Conservation (phyloP, 1,140 invertebrate species). For the Oncopeltus fasciatus region DNA sequence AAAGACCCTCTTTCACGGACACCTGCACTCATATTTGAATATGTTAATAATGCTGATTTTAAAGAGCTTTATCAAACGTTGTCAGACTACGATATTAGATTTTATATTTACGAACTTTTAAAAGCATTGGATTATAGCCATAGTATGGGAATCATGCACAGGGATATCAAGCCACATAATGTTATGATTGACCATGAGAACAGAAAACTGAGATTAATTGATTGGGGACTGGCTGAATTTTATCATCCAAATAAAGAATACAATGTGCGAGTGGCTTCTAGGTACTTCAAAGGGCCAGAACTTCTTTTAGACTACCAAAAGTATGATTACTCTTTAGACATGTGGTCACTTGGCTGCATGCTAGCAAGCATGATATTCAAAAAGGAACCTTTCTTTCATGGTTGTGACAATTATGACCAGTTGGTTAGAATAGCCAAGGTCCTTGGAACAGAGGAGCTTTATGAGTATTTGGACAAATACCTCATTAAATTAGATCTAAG, state of each 20-base stretch:
- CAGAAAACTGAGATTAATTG: conserved; percentile 92
- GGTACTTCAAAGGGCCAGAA: conserved; percentile 97
- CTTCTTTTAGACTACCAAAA: conserved; percentile 94
- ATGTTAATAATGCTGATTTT: conserved; percentile 99
- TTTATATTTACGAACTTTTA: conserved; percentile 79
- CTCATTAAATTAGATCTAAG: conserved; percentile 89
- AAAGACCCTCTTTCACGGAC: conserved; percentile 99
- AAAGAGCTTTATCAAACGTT: conserved; percentile 99
- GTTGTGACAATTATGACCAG: conserved; percentile 99
- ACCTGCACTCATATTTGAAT: conserved; percentile 97
- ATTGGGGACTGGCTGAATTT: conserved; percentile 99
- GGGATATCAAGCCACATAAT: conserved; percentile 98
- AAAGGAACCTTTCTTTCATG: conserved; percentile 99
- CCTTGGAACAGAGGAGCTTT: conserved; percentile 96
- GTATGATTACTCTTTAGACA: conserved; percentile 98
- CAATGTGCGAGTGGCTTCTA: conserved; percentile 94
- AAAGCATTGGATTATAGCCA: conserved; percentile 98
- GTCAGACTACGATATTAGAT: conserved; percentile 98
- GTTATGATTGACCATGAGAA: conserved; percentile 99
- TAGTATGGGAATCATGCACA: conserved; percentile 99
- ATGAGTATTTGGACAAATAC: conserved; percentile 99
- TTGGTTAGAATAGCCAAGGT: conserved; percentile 98
- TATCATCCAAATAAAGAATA: conserved; percentile 99
- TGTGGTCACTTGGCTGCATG: conserved; percentile 99
- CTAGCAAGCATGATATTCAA: conserved; percentile 99